phyloP scores from a whole-genome alignment of 2,797 vertebrate species.

The Smutsia temminckii region DNA sequence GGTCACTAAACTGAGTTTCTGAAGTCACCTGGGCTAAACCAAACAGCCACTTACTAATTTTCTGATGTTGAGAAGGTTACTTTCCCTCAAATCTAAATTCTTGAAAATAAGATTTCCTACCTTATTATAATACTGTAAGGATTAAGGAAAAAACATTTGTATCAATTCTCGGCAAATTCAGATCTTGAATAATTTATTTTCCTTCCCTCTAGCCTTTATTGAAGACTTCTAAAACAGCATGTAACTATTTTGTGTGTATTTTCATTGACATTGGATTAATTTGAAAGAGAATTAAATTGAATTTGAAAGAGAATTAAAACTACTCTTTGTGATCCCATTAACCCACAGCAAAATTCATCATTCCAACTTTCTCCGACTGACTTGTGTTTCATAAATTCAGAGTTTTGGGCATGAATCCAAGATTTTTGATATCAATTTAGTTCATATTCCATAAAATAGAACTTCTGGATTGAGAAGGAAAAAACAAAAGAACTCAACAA shows the following conservation, averaged over 20 bases:
- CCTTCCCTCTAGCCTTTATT: not conserved
- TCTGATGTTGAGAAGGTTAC: not conserved
- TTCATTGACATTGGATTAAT: not conserved
- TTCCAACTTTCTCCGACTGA: not conserved
- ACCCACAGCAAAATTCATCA: not conserved
- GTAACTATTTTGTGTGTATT: not conserved
- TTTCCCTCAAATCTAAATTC: not conserved
- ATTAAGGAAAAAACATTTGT: not conserved
- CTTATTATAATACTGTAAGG: not conserved
- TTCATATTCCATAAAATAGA: not conserved
- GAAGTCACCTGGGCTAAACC: not conserved
- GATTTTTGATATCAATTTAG: not conserved
- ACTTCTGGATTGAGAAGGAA: not conserved
- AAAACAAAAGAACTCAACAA: slow-evolving; percentile 24
- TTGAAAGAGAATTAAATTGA: slow-evolving; percentile 20
- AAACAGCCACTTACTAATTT: not conserved
- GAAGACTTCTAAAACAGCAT: not conserved
- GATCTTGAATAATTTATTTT: not conserved
- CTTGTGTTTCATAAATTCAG: not conserved
- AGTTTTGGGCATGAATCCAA: not conserved
- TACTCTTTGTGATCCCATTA: not conserved
- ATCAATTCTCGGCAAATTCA: not conserved
- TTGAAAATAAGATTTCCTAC: slow-evolving; percentile 1
- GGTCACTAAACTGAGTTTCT: not conserved
- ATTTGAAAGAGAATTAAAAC: slow-evolving; percentile 5